A percentile compares a stretch with the other conserved stretches of the same genome.
phyloP scores from a whole-genome alignment of 2,113 vertebrate genomes.

The Euleptes europaea region DNA sequence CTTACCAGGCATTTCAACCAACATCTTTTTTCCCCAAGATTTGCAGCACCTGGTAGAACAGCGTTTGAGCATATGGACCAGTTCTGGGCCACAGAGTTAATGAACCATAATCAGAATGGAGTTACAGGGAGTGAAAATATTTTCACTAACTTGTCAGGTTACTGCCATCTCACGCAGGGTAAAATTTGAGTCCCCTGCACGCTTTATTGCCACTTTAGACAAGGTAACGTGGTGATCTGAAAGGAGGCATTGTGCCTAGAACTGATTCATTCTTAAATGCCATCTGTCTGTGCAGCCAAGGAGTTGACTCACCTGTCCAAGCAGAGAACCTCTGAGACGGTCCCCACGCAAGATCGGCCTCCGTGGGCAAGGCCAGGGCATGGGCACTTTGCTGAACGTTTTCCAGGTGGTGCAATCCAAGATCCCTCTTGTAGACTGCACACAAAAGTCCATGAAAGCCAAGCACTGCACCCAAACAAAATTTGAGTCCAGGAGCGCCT shows the following conservation, averaged over 20 bases:
- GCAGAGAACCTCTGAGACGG: not conserved
- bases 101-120: not conserved
- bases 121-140: constrained; percentile 6
- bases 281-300: not conserved
- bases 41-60: constrained; percentile 8
- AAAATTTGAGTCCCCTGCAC: constrained; percentile 13
- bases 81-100: not conserved
- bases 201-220: not conserved
- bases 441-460: too few relatives aligned
- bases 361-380: not conserved
- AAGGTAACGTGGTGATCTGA: constrained; percentile 1
- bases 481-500: too few relatives aligned
- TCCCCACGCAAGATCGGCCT: not conserved
- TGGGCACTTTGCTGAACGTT: not conserved
- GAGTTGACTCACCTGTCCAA: not conserved
- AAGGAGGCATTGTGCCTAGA: not conserved
- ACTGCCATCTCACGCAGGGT: not conserved
- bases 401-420: not conserved
- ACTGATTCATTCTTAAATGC: not conserved
- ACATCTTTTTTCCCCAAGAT: not conserved
- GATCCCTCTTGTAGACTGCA: not conserved
- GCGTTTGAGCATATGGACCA: not conserved
- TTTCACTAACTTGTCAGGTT: not conserved
- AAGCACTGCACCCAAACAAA: too few relatives aligned
- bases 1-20: not conserved